Base-by-base conservation (phyloP, 2,113 vertebrate genomes). In the Corythoichthys haematopterus region DNA sequence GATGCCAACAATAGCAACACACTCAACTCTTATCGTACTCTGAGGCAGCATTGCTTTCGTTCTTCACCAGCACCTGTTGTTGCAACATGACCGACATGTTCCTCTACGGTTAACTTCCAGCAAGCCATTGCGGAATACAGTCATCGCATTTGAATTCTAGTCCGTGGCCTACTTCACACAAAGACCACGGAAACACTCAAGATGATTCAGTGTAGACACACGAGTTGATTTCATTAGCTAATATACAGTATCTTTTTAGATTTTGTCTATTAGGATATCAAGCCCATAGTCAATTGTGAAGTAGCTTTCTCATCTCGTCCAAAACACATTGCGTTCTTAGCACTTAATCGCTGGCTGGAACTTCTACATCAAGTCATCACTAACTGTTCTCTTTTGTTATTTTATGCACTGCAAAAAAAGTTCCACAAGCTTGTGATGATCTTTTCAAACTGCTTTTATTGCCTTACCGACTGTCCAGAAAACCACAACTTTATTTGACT, bases 1-100 rank as follows among this genome's bases (percentile, higher is more conserved):
- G 10, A 71, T 67, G 47, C 33, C 62, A 66, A 59, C 63, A 69
- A 69, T 55, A 72, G 38, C 46, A 15, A 5, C 55, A 15, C 55
- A 36, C 55, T 36, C 13, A 57, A 57, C 55, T 4, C 55, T 57
- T 33, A 36, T 36, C 10, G 33, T 40, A 12, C 36, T 60, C 59
- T 38, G 20, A 51, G 2, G 55, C 47, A 52, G 50, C 5, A 4
- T 65, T 28, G 15, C 7, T 51, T 61, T 57, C 60, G 38, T 64
- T 70, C 58, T 10, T 51, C 35, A 38, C n/a, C 40, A 11, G 12
- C 66, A 67, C 66, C 59, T 62, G 58, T 38, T 66, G 36, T 46
- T 55, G 69, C 68, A 2, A 57, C 20, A 74, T 20, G 58, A 43
- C 37, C 58, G 15, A 60, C 6, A 10, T 61, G 38, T 62, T 36